These are phyloP conservation scores for Taenaris catops DNA, from an alignment of 2,888 invertebrate genomes.

Conservation along the genomic window DNA sequence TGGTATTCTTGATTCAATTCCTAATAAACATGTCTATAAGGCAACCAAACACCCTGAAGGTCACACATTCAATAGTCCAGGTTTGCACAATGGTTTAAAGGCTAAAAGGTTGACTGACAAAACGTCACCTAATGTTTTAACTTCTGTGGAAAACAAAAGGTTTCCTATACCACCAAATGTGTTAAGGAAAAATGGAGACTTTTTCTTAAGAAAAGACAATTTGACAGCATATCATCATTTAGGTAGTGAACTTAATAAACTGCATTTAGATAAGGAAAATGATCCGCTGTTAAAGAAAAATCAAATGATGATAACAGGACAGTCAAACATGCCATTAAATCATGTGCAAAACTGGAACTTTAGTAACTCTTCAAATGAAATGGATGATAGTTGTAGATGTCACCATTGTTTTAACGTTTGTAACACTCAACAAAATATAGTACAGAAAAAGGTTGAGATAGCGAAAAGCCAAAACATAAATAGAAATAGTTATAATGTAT, in stretches of 20 bases:
- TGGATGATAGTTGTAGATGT: slow-evolving; percentile 37
- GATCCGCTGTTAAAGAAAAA: slow-evolving; percentile 38
- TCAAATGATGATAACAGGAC: slow-evolving; percentile 35
- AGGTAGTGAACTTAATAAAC: slow-evolving; percentile 35
- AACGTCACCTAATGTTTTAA: slow-evolving; percentile 25
- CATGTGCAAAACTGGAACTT: slow-evolving; percentile 4
- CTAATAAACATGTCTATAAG: too few species aligned
- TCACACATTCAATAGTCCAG: slow-evolving; percentile 7
- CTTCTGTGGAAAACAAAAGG: slow-evolving; percentile 35
- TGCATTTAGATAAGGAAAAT: slow-evolving; percentile 53
- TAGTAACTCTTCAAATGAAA: slow-evolving; percentile 29
- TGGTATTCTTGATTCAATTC: too few species aligned
- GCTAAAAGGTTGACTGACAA: slow-evolving; percentile 8
- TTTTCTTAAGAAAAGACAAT: slow-evolving; percentile 55
- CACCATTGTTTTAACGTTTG: slow-evolving; percentile 43
- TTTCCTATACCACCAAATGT: slow-evolving; percentile 35
- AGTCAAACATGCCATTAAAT: slow-evolving; percentile 12
- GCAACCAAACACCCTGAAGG: slow-evolving; percentile 25
- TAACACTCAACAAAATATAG: slow-evolving; percentile 15
- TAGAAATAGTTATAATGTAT: slow-evolving; percentile 12
- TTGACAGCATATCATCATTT: slow-evolving; percentile 33
- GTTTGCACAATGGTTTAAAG: slow-evolving; percentile 1
- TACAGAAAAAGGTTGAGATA: slow-evolving; percentile 1
- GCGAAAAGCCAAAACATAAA: slow-evolving; percentile 5
- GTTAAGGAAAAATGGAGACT: slow-evolving; percentile 43